Evolutionary conservation across 2,797 vertebrate genomes (phyloP), one percentile per base, ranked within the genome.

Genomic region (Pampus argenteus): DNA sequence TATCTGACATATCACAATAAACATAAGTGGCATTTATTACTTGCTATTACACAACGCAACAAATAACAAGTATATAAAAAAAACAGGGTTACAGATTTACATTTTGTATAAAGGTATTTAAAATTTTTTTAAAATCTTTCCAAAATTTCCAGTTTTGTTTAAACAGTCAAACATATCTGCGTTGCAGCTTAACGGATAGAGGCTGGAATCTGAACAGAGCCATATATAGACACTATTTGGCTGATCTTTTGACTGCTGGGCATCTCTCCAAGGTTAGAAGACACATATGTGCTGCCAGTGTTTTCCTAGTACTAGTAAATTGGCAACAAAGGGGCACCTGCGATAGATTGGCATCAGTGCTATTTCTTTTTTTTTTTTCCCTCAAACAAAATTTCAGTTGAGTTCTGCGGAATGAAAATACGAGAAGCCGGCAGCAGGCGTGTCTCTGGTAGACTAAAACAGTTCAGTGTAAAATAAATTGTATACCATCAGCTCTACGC

Each of bases 141-240:
- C n/a, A n/a, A n/a, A n/a, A n/a, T n/a, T 58, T 80, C 20, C 2
- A 18, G 63, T 52, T 59, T 61, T 26, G 28, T 57, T 8, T 17
- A 26, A 78, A 63, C 61, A 65, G 42, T 44, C 25, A 63, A 45
- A 65, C 42, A 61, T 28, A 25, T 66, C 26, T 58, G 44, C 11
- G 59, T 36, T 31, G 57, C 48, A 1, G 26, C 40, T 71, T 25
- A 59, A 67, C 22, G 42, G 42, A 34, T 22, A 22, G 26, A 65
- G 23, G 62, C 56, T 69, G 40, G 25, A 66, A 49, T 58, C 65
- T 56, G 72, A 76, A 75, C 78, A 83, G 38, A 79, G 50, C 85
- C 87, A 77, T 87, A 86, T 86, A 84, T 84, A 85, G 82, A 76
- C 71, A 11, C 34, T 23, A 0, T 64, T 61, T 75, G 79, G 81